A percentile compares a stretch with the other conserved stretches of the same genome.
Conservation (phyloP, 2,113 vertebrate genomes). For the Cyprinodon brontotheroides region DNA sequence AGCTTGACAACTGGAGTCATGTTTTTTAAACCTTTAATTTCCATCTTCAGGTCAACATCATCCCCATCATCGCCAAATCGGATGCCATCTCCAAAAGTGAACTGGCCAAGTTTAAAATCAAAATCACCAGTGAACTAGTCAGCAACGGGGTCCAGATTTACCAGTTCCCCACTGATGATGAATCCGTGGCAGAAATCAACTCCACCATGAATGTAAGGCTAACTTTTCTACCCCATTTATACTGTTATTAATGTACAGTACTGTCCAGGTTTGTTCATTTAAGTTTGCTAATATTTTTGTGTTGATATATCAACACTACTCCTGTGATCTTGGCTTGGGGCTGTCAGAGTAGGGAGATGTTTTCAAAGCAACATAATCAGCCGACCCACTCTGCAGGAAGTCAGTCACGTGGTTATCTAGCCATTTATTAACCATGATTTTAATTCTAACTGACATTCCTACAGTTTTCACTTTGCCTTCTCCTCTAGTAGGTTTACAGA, state of each 20-base stretch:
- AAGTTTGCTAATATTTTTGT: background rate
- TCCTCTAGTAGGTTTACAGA: background rate
- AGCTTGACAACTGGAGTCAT: background rate
- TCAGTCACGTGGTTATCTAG: constrained; percentile 48
- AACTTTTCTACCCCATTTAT: background rate
- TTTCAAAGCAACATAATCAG: constrained; percentile 33
- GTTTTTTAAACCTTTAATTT: background rate
- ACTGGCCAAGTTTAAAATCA: constrained; percentile 98
- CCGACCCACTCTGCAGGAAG: constrained; percentile 58
- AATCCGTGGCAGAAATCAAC: constrained; percentile 96
- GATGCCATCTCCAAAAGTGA: constrained; percentile 98
- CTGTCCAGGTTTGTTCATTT: background rate
- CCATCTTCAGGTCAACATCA: constrained; percentile 90
- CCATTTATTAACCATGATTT: constrained; percentile 20
- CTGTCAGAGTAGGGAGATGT: constrained; percentile 16
- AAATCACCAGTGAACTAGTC: constrained; percentile 97
- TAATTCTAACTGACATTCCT: background rate
- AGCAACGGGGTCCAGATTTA: constrained; percentile 99
- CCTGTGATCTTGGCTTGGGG: constrained; percentile 58
- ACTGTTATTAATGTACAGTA: background rate
- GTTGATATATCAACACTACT: constrained; percentile 6
- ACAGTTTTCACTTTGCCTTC: constrained; percentile 19
- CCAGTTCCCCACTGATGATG: constrained; percentile 97
- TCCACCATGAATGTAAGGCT: constrained; percentile 96
- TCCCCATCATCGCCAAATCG: constrained; percentile 97